A percentile compares a stretch with the other conserved stretches of the same genome.
Conservation (phyloP, 1,140 invertebrate genomes). For the Neodiprion virginianus region DNA sequence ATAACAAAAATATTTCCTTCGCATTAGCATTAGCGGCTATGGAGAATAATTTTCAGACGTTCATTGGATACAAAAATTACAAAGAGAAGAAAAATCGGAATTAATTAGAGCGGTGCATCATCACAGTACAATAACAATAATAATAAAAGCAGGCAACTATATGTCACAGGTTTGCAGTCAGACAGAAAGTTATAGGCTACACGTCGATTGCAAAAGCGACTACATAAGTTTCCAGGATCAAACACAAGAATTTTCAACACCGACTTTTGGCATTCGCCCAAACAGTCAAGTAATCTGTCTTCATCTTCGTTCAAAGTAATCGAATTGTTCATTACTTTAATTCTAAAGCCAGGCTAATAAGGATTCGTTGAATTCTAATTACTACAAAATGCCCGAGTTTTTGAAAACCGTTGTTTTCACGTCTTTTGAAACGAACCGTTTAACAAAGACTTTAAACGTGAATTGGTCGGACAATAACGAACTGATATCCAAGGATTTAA, state of each 20-base stretch:
- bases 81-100: background rate
- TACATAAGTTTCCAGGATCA: constrained; percentile 35
- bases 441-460: background rate
- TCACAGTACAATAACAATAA: background rate
- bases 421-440: too few species aligned
- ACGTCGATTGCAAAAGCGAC: background rate
- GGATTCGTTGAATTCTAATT: too few species aligned
- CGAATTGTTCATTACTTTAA: too few species aligned
- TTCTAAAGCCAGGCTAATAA: background rate
- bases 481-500: constrained; percentile 40
- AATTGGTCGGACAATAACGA: background rate
- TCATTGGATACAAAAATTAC: too few species aligned
- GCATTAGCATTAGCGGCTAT: too few species aligned
- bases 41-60: too few species aligned
- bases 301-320: too few species aligned
- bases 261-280: too few species aligned
- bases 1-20: too few species aligned
- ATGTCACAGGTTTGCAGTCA: background rate
- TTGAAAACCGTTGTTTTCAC: too few species aligned
- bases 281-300: too few species aligned
- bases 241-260: constrained; percentile 43
- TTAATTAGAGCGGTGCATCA: background rate
- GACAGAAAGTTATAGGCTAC: background rate
- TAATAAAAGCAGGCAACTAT: background rate
- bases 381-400: too few species aligned